A percentile compares a stretch with the other conserved stretches of the same genome.
phyloP scores from a whole-genome alignment of 2,797 vertebrate species.

The Neoniphon sammara region DNA sequence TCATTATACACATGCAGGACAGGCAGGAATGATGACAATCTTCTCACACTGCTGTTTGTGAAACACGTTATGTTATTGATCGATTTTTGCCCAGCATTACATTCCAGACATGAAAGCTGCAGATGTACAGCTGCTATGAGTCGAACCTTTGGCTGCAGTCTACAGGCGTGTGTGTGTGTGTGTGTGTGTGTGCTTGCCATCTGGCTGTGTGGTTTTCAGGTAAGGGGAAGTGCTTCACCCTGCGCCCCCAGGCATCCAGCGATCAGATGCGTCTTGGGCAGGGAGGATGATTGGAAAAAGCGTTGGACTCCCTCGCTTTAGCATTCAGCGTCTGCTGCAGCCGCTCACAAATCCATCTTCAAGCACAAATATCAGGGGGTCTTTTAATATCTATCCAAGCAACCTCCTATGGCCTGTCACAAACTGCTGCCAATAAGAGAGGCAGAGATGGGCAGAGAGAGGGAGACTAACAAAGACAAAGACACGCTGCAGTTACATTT shows the following conservation, averaged over 20 bases:
- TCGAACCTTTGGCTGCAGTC: not conserved
- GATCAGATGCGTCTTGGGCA: conserved; percentile 49
- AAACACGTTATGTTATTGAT: not conserved
- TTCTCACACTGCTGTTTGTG: not conserved
- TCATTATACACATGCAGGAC: not conserved
- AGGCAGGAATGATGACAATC: conserved; percentile 6
- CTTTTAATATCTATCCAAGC: conserved; percentile 63
- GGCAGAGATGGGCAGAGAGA: not conserved
- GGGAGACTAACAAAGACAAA: no score
- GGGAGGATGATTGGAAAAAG: conserved; percentile 52
- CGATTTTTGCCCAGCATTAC: not conserved
- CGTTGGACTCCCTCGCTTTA: conserved; percentile 35
- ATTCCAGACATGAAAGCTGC: not conserved
- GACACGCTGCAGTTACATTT: no score
- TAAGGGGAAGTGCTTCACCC: conserved; percentile 39
- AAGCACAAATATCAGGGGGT: conserved; percentile 64
- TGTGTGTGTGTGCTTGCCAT: conserved; percentile 23
- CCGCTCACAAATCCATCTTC: conserved; percentile 58
- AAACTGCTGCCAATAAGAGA: conserved; percentile 33
- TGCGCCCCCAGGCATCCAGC: conserved; percentile 37
- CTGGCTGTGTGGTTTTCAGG: conserved; percentile 57
- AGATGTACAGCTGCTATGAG: not conserved
- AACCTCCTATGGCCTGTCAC: conserved; percentile 37
- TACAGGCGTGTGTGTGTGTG: not conserved
- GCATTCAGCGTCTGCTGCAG: conserved; percentile 32